Percentiles rank a stretch among this genome's conserved stretches.
These are phyloP conservation scores for Cyclophora punctaria DNA, from an alignment of 2,888 invertebrate species.

Conservation along the genomic window DNA sequence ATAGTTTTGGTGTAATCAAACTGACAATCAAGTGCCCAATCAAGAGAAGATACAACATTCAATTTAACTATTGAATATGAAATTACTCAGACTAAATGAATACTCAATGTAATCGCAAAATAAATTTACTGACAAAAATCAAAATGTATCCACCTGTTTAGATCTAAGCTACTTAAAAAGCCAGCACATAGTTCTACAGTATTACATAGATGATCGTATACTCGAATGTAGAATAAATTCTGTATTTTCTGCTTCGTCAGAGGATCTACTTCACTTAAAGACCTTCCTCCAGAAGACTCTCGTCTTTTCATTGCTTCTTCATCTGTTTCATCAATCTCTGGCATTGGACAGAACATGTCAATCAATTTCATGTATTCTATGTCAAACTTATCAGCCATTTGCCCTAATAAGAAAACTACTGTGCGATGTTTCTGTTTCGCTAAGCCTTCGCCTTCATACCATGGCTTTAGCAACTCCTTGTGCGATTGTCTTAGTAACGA, in stretches of 20 bases:
- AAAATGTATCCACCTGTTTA: conserved; percentile 59
- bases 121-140: conserved; percentile 42
- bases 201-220: conserved; percentile 39
- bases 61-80: not conserved
- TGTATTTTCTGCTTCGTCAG: conserved; percentile 19
- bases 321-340: not conserved
- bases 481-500: conserved; percentile 40
- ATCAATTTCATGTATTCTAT: conserved; percentile 32
- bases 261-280: conserved; percentile 5
- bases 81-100: not conserved
- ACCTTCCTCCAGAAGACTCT: not conserved
- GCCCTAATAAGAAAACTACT: conserved; percentile 37
- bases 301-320: not conserved
- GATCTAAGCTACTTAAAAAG: conserved; percentile 54
- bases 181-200: conserved; percentile 53
- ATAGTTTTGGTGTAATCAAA: too few species aligned
- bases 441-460: conserved; percentile 48
- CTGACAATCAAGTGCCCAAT: not conserved
- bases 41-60: not conserved
- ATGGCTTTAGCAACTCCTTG: conserved; percentile 45
- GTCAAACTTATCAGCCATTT: conserved; percentile 48
- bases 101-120: not conserved
- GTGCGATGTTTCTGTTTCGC: conserved; percentile 42
- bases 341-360: conserved; percentile 8
- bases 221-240: conserved; percentile 45